Percentiles rank a stretch among this genome's conserved stretches.
Evolutionary conservation across 1,140 invertebrate species (phyloP).

Genomic region (Euwallacea fornicatus): DNA sequence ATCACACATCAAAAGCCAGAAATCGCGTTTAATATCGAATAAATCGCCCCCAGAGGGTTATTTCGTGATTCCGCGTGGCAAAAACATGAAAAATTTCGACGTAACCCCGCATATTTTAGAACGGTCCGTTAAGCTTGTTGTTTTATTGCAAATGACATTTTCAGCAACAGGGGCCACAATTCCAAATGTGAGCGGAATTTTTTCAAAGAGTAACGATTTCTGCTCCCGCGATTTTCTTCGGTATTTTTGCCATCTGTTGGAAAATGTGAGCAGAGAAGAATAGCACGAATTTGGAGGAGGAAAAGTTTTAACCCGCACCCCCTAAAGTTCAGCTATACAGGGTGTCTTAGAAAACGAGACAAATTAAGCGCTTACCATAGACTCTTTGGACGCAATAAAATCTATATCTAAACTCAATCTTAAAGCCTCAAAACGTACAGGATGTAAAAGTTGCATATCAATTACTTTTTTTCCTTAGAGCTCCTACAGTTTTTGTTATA

Average conservation of each 20-base stretch:
- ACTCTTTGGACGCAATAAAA: too few species aligned
- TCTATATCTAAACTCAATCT: too few species aligned
- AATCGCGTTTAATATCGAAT: not conserved
- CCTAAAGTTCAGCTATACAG: too few species aligned
- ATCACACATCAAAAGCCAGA: not conserved
- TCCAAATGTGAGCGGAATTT: not conserved
- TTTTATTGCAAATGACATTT: conserved; percentile 6
- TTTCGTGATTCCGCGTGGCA: not conserved
- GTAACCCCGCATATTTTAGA: conserved; percentile 1
- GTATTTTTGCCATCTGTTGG: not conserved
- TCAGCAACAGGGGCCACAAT: not conserved
- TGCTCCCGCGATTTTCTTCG: not conserved
- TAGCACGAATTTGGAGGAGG: too few species aligned
- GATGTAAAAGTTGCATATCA: too few species aligned
- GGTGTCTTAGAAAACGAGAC: too few species aligned
- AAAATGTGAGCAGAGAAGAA: too few species aligned
- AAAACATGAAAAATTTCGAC: conserved; percentile 1
- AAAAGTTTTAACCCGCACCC: too few species aligned
- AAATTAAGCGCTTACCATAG: too few species aligned
- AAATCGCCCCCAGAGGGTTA: not conserved
- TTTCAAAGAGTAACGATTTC: conserved; percentile 1
- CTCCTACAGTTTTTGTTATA: too few species aligned
- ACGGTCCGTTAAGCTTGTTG: conserved; percentile 3
- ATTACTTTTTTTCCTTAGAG: too few species aligned
- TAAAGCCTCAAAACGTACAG: too few species aligned